These are phyloP conservation scores for Sebastes oblongus DNA, from an alignment of 2,797 vertebrate genomes.

Conservation along the genomic window DNA sequence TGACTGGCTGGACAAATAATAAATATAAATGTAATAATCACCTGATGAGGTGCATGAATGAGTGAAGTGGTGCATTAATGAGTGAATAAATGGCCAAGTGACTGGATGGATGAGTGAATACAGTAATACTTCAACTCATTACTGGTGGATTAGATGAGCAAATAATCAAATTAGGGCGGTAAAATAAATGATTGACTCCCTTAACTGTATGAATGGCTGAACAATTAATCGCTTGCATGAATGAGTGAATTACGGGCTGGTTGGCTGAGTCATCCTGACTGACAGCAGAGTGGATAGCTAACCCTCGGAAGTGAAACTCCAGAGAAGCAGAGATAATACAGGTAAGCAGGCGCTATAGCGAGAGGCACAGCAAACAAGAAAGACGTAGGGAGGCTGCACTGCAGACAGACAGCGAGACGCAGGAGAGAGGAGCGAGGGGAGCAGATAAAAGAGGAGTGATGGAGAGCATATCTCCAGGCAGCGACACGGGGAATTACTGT, in stretches of 20 bases:
- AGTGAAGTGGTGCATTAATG: not conserved
- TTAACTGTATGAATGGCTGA: constrained; percentile 11
- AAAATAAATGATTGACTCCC: not conserved
- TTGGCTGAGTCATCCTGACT: constrained; percentile 16
- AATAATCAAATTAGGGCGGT: not conserved
- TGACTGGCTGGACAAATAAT: not conserved
- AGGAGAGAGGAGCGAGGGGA: constrained; percentile 50
- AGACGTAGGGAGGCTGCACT: constrained; percentile 36
- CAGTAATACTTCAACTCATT: not conserved
- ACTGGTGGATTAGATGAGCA: not conserved
- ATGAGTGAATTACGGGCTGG: not conserved
- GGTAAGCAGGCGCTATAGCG: constrained; percentile 10
- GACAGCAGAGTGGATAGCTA: constrained; percentile 24
- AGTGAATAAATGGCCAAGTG: not conserved
- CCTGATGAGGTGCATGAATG: not conserved
- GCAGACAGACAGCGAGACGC: constrained; percentile 38
- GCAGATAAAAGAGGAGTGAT: constrained; percentile 74
- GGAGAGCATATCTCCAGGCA: constrained; percentile 70
- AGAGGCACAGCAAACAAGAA: constrained; percentile 52
- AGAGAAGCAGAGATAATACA: constrained; percentile 27
- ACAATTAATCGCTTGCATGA: not conserved
- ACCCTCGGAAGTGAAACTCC: constrained; percentile 9
- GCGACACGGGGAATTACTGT: constrained; percentile 73
- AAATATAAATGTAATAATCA: not conserved
- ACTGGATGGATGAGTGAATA: not conserved